Conservation (phyloP, 2,888 invertebrate genomes). For the Penaeus monodon region DNA sequence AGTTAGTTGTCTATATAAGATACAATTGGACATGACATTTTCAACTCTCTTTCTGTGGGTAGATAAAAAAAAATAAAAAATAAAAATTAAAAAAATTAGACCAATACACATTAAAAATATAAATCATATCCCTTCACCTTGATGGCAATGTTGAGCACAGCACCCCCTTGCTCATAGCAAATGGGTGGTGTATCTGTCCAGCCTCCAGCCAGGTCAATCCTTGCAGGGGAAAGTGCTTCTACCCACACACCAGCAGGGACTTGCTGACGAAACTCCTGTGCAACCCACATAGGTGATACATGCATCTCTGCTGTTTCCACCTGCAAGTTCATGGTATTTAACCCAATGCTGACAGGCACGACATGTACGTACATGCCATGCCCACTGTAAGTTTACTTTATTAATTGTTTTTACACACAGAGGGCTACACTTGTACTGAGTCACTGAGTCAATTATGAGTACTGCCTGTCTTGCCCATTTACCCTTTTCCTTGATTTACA, state of each 20-base stretch:
- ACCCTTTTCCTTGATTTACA: too few relatives aligned
- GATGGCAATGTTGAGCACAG: conserved; percentile 72
- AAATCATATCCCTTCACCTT: conserved; percentile 67
- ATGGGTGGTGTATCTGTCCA: conserved; percentile 76
- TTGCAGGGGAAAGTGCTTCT: conserved; percentile 71
- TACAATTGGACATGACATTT: too few relatives aligned
- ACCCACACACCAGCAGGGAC: conserved; percentile 68
- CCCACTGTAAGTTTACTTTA: too few relatives aligned
- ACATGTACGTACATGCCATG: too few relatives aligned
- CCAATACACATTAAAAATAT: neutral
- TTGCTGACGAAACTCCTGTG: neutral
- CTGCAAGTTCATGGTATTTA: conserved; percentile 9
- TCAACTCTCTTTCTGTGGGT: too few relatives aligned
- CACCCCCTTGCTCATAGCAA: conserved; percentile 73
- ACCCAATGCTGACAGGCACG: too few relatives aligned
- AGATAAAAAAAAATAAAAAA: too few relatives aligned
- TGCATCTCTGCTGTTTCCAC: conserved; percentile 48
- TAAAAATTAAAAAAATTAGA: neutral
- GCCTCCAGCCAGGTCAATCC: conserved; percentile 73
- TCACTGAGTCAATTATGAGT: too few relatives aligned
- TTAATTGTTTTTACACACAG: too few relatives aligned
- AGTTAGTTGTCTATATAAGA: too few relatives aligned
- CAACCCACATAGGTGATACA: conserved; percentile 35
- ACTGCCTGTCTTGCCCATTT: too few relatives aligned
- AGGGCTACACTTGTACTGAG: too few relatives aligned